Conservation (phyloP, 1,140 invertebrate genomes). For the Metopolophium dirhodum region DNA sequence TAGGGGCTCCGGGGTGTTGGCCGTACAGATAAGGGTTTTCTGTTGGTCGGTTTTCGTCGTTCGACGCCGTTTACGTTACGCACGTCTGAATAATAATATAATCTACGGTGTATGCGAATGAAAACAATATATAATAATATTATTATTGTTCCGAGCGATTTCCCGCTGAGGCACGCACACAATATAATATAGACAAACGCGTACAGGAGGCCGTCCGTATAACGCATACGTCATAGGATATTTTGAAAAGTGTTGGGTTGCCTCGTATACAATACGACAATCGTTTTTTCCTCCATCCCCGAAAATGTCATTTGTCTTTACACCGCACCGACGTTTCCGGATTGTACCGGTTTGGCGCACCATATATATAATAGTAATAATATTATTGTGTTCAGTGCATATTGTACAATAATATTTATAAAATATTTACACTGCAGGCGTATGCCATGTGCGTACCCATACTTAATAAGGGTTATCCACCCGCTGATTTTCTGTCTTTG, state of each 20-base stretch:
- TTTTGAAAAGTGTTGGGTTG: not conserved
- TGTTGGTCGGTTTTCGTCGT: not conserved
- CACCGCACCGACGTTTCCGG: not conserved
- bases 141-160: not conserved
- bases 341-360: not conserved
- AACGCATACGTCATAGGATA: no score
- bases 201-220: no score
- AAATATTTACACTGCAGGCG: not conserved
- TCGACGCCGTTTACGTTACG: not conserved
- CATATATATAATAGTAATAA: not conserved
- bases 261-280: not conserved
- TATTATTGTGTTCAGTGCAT: not conserved
- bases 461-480: not conserved
- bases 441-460: not conserved
- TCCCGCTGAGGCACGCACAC: not conserved
- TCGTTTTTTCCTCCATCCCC: not conserved
- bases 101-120: not conserved
- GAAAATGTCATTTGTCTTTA: not conserved
- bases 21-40: not conserved
- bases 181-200: constrained; percentile 4
- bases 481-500: no score
- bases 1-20: not conserved
- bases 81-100: not conserved
- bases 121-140: not conserved
- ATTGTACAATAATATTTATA: not conserved